Evolutionary conservation across 2,113 vertebrate genomes (phyloP).

Genomic region (Heteronetta atricapilla): DNA sequence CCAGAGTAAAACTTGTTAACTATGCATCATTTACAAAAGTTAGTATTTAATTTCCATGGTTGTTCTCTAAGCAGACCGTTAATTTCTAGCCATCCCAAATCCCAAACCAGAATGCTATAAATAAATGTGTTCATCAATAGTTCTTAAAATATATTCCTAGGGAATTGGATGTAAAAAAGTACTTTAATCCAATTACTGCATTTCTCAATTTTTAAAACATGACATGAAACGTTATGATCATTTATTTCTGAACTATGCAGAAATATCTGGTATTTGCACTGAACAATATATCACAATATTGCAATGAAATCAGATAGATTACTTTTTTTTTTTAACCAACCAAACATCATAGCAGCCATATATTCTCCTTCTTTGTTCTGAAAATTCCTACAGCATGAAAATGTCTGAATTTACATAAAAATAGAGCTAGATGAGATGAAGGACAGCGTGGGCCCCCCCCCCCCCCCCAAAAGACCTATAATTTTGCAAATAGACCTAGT

Average conservation of each 20-base stretch:
- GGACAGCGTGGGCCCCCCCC: rapidly evolving
- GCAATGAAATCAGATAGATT: background rate
- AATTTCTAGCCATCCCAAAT: background rate
- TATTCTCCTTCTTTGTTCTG: rapidly evolving
- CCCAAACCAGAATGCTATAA: background rate
- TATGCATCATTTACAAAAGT: background rate
- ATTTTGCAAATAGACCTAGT: background rate
- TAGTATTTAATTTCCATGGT: background rate
- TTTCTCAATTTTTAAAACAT: background rate
- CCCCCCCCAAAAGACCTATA: background rate
- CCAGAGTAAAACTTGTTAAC: background rate
- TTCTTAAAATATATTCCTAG: background rate
- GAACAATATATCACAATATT: background rate
- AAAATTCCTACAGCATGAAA: background rate
- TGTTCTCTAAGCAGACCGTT: background rate
- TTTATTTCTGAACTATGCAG: background rate
- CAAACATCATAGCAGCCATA: background rate
- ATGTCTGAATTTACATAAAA: background rate
- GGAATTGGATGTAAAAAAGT: background rate
- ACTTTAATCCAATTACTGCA: background rate
- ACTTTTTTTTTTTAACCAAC: background rate
- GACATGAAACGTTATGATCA: background rate
- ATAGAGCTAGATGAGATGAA: background rate
- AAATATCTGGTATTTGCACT: background rate
- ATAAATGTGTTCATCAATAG: background rate